Evolutionary conservation across 2,888 invertebrate genomes (phyloP), one percentile per base, ranked within the genome.

Genomic region (Scaptomyza polygonia): DNA sequence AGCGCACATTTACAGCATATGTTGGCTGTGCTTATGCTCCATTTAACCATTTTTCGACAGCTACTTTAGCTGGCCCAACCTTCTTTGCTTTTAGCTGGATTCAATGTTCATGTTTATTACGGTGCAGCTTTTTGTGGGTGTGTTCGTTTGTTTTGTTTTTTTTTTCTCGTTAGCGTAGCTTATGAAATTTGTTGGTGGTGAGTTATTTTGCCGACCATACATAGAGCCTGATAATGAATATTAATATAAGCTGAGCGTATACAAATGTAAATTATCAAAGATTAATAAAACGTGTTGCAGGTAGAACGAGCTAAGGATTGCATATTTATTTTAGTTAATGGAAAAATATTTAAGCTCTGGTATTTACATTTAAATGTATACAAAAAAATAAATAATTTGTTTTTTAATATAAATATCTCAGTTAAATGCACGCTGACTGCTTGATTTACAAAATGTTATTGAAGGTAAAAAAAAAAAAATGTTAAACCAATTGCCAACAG

Each of bases 1-100:
- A 75, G 68, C 53, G 58, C 62, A 51, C 72, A 69, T 68, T 62
- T 66, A 55, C 54, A 63, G 59, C 76, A 69, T 69, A 58, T 78
- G 76, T 67, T 45, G 27, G 39, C 14, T 14, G 56, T 55, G 42
- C 32, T 74, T 70, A 74, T 74, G 66, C 63, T 53, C 54, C 63
- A 70, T 74, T 74, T 74, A 74, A 67, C 56, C 56, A 66, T 58
- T 44, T 42, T 54, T 45, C 52, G 52, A 42, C 68, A 53, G 59
- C 53, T 57, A 67, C 72, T 62, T 67, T 51, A 25, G 25, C 53
- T 11, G 9, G 42, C 36, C 36, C n/a, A 54, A 36, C 49, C 51
- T 45, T 27, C 51, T 45, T 27, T 42, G 48, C 56, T 59, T 44
- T 68, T 48, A 48, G 57, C 40, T 44, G 47, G 14, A 9, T 47